Conservation (phyloP, 2,113 vertebrate genomes). For the Petrocephalus zakoni region DNA sequence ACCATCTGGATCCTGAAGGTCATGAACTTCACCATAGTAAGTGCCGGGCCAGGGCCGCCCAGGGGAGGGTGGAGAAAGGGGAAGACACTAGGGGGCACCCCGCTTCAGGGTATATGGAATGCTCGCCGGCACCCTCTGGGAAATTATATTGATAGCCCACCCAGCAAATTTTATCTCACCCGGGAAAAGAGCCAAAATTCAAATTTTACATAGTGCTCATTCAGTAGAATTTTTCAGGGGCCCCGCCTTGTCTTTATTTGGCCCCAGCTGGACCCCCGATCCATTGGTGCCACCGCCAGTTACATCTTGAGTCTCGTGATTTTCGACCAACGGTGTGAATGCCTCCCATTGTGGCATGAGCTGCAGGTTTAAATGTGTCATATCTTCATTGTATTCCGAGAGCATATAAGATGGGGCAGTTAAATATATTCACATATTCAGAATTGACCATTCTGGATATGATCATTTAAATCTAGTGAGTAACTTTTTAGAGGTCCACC, state of each 20-base stretch:
- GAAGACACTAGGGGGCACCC: not conserved
- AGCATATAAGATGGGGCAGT: not conserved
- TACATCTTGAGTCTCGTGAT: not conserved
- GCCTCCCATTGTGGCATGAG: not conserved
- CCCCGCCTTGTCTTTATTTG: not conserved
- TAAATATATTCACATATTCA: conserved; percentile 9
- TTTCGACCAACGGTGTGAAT: not conserved
- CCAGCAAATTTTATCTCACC: not conserved
- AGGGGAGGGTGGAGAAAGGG: not conserved
- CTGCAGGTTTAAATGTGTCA: not conserved
- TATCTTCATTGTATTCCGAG: not conserved
- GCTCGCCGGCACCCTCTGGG: not conserved
- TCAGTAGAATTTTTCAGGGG: not conserved
- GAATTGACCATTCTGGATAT: not conserved
- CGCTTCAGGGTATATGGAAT: not conserved
- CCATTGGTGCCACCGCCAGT: not conserved
- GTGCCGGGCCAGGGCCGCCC: conserved; percentile 41
- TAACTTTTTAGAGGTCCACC: not conserved
- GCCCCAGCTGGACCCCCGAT: not conserved
- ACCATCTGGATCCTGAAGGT: conserved; percentile 99
- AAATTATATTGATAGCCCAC: not conserved
- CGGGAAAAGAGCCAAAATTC: not conserved
- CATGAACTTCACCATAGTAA: conserved; percentile 99
- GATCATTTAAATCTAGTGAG: not conserved
- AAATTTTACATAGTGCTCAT: not conserved